Evolutionary conservation across 1,140 invertebrate species (phyloP).

Genomic region (Chionoecetes opilio): DNA sequence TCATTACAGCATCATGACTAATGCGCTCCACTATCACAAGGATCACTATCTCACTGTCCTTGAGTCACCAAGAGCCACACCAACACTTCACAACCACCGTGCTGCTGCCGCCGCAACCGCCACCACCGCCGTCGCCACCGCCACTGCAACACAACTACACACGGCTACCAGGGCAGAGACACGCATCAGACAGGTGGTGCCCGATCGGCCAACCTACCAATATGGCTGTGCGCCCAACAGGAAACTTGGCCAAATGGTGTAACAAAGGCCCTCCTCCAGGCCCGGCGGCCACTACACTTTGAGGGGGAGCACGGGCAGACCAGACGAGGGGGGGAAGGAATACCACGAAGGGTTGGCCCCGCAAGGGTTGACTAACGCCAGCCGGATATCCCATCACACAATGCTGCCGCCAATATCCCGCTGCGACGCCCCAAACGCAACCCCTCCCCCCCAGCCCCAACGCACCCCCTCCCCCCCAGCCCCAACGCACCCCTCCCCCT

Average conservation of each 20-base stretch:
- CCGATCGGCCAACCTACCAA: slow-evolving; percentile 70
- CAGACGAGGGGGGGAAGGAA: slow-evolving; percentile 33
- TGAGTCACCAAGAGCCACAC: neutral
- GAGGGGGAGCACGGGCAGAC: neutral
- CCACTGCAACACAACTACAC: slow-evolving; percentile 37
- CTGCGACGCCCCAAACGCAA: slow-evolving; percentile 77
- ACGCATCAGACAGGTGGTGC: slow-evolving; percentile 69
- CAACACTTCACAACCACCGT: slow-evolving; percentile 12
- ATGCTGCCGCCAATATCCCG: slow-evolving; percentile 79
- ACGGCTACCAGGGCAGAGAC: slow-evolving; percentile 41
- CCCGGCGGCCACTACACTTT: slow-evolving; percentile 57
- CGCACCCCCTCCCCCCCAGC: slow-evolving; percentile 60
- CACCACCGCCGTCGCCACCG: slow-evolving; percentile 36
- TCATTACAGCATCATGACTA: slow-evolving; percentile 51
- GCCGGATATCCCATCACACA: slow-evolving; percentile 79
- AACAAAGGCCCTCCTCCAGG: slow-evolving; percentile 72
- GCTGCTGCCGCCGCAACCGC: neutral
- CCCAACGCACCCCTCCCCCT: too few relatives aligned
- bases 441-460: slow-evolving; percentile 68
- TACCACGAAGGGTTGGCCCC: slow-evolving; percentile 77
- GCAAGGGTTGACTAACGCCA: slow-evolving; percentile 79
- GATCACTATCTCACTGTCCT: slow-evolving; percentile 54
- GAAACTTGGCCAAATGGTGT: slow-evolving; percentile 79
- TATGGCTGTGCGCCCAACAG: slow-evolving; percentile 76
- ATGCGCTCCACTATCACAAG: neutral